Evolutionary conservation across 1,140 invertebrate genomes (phyloP), one percentile per base, ranked within the genome.

Genomic region (Temnothorax nylanderi): DNA sequence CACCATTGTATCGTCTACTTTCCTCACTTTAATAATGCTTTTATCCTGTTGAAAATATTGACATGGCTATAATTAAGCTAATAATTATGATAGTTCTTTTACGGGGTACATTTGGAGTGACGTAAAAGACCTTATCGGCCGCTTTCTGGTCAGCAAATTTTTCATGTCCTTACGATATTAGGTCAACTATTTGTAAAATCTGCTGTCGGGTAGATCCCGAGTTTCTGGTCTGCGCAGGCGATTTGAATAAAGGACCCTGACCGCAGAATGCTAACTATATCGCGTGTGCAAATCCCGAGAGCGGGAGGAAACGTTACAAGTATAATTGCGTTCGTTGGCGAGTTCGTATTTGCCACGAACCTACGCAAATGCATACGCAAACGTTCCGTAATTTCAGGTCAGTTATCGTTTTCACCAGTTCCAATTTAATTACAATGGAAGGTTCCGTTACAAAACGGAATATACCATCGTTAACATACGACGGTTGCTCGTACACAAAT

Each of bases 331-430:
- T 77, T 85, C 89, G 87, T 78, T 65, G 78, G 88, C 11, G 67
- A 81, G 75, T 92, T 84, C 85, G 72, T 94, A 91, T 94, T 94
- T 94, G 92, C 64, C 89, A 82, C 84, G 89, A 86, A 90, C 89
- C 89, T 89, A 90, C 89, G 92, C 87, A 93, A 94, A 94, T 91
- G 91, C 89, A 87, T 91, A 91, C 88, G 90, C 87, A 92, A 94
- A 93, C 89, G 88, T 90, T 92, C 85, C 85, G 89, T 91, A 91
- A 94, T 94, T 94, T 94, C 92, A 91, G 92, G 88, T 92, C 93
- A 92, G 92, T 94, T 93, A 94, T 94, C 91, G 90, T 94, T 93
- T 94, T 88, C 92, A 87, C 71, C 87, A 88, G 82, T 90, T 86
- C 54, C 65, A 90, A 90, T 92, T 91, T 92, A 91, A 93, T 93